Evolutionary conservation across 2,888 invertebrate species (phyloP), one percentile per base, ranked within the genome.

Genomic region (Entomobrya proxima): DNA sequence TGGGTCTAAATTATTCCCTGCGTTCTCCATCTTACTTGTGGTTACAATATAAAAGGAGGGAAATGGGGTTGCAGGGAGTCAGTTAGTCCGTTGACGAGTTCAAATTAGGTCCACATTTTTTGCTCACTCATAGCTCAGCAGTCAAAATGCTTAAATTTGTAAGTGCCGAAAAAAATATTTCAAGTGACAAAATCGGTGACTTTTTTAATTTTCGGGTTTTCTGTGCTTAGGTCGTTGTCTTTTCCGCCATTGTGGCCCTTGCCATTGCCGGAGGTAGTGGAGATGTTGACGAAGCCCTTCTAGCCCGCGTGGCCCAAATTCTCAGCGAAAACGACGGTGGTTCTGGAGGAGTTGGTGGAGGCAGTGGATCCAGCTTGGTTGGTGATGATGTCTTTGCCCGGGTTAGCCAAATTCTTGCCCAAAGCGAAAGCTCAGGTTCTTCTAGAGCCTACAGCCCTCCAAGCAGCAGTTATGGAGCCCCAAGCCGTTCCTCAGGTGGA

Each of bases 21-120:
- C 76, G n/a, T n/a, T n/a, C n/a, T n/a, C n/a, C n/a, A n/a, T n/a
- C n/a, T n/a, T n/a, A n/a, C n/a, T n/a, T n/a, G n/a, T n/a, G n/a
- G n/a, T n/a, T n/a, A n/a, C n/a, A n/a, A 77, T 88, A 88, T 88
- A 88, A 87, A 88, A 88, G 87, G 75, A 30, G 67, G 27, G 80
- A 77, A 75, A 72, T 52, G 80, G 27, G 81, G 64, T 47, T 87
- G 76, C 58, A 77, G 52, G 64, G n/a, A 18, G 61, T 85, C 87
- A 87, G 85, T 87, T 69, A n/a, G 4, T 44, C 69, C 61, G 58
- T n/a, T 69, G n/a, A n/a, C 58, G 50, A 76, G 32, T 61, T 58
- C n/a, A 24, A 11, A 18, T 87, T 37, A 75, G 9, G 64, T 64
- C 50, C 61, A 61, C n/a, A n/a, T n/a, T 58, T 37, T 24, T 35